These are phyloP conservation scores for Bombus fervidus DNA, from an alignment of 1,140 invertebrate species.

Conservation along the genomic window DNA sequence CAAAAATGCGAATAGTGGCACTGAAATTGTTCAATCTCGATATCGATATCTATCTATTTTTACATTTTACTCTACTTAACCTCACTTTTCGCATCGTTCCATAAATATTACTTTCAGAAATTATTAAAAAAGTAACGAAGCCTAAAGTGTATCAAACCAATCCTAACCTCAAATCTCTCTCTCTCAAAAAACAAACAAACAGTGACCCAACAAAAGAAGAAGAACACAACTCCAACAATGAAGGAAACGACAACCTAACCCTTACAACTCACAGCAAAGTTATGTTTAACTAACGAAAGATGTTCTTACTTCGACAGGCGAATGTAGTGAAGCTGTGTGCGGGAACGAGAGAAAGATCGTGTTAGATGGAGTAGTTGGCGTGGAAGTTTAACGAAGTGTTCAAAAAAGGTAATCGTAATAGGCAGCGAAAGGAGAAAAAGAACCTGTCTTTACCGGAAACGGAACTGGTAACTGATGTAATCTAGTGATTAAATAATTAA, in stretches of 20 bases:
- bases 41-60: background rate
- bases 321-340: too few species aligned
- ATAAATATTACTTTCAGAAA: background rate
- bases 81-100: background rate
- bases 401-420: background rate
- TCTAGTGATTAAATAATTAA: constrained; percentile 33
- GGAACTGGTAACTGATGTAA: too few species aligned
- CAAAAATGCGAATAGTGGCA: background rate
- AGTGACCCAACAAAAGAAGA: background rate
- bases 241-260: background rate
- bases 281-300: constrained; percentile 18
- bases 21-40: background rate
- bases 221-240: too few species aligned
- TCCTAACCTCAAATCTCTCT: background rate
- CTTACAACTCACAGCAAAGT: background rate
- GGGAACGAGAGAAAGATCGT: background rate
- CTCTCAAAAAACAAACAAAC: background rate
- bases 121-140: background rate
- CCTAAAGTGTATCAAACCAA: background rate
- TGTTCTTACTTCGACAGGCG: background rate
- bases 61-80: background rate
- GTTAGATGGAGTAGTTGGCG: background rate
- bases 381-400: constrained; percentile 34
- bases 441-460: too few species aligned
- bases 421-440: background rate